phyloP scores from a whole-genome alignment of 2,797 vertebrate species.

The Helostoma temminkii region DNA sequence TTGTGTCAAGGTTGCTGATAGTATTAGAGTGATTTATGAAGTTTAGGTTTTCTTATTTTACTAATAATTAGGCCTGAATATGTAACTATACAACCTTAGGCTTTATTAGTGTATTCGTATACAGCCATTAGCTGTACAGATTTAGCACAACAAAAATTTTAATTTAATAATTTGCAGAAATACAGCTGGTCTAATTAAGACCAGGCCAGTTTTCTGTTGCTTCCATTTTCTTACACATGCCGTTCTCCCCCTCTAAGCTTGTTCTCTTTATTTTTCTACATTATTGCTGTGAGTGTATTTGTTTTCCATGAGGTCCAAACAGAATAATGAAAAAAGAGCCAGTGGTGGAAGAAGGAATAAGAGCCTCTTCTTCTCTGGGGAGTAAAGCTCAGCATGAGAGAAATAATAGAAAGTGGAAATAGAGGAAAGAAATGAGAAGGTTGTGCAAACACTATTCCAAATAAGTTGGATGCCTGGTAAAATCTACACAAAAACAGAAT shows the following conservation, averaged over 20 bases:
- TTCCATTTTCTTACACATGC: slow-evolving; percentile 19
- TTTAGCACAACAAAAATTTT: not conserved
- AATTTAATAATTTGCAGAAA: slow-evolving; percentile 12
- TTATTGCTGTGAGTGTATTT: slow-evolving; percentile 49
- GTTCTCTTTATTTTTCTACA: slow-evolving; percentile 11
- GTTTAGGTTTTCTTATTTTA: not conserved
- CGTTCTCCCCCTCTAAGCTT: slow-evolving; percentile 11
- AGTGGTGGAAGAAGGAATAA: not conserved
- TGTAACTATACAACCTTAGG: not conserved
- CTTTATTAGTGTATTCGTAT: not conserved
- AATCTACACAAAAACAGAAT: no score
- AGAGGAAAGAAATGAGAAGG: not conserved
- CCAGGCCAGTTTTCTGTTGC: slow-evolving; percentile 9
- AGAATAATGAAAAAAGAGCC: not conserved
- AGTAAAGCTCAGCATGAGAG: not conserved
- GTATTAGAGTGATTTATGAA: not conserved
- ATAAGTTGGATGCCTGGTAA: no score
- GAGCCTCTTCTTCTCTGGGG: slow-evolving; percentile 1
- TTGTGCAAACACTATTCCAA: no score
- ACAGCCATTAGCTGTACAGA: slow-evolving; percentile 2
- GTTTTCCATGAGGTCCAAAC: slow-evolving; percentile 43
- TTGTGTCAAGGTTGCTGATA: not conserved
- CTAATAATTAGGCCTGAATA: not conserved
- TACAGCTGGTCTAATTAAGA: slow-evolving; percentile 55
- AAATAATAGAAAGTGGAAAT: slow-evolving; percentile 3